Conservation (phyloP, 2,797 vertebrate species). For the Falco peregrinus region DNA sequence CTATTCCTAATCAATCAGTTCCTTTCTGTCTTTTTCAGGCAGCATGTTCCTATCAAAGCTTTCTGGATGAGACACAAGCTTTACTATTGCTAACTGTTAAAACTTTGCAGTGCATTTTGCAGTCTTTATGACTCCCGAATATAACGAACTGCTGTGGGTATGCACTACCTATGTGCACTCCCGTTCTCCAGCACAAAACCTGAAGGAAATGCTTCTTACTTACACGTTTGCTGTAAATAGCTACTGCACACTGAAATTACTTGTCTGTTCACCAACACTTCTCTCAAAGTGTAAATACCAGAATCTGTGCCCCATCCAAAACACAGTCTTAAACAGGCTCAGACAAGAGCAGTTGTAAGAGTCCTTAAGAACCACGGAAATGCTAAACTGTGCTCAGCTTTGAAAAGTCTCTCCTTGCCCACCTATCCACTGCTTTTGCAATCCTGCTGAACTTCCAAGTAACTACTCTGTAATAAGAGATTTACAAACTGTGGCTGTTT, state of each 20-base stretch:
- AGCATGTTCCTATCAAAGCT: neutral
- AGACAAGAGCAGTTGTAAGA: neutral
- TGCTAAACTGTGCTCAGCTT: neutral
- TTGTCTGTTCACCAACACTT: neutral
- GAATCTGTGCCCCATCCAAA: neutral
- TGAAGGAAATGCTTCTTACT: neutral
- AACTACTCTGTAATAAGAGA: neutral
- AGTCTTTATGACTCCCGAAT: neutral
- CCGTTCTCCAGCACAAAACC: neutral
- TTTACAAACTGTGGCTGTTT: neutral
- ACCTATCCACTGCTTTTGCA: neutral
- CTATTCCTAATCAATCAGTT: conserved; percentile 5
- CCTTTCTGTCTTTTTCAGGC: conserved; percentile 12
- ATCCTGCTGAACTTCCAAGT: neutral
- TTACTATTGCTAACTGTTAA: neutral
- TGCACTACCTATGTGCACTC: neutral
- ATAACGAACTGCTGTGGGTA: neutral
- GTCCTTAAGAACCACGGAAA: neutral
- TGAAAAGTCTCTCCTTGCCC: neutral
- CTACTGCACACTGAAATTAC: neutral
- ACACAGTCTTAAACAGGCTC: neutral
- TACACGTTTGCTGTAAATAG: neutral
- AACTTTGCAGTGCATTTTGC: neutral
- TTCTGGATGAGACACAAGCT: neutral
- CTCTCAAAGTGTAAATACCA: neutral